Conservation (phyloP, 1,140 invertebrate species). For the Odontomachus brunneus region DNA sequence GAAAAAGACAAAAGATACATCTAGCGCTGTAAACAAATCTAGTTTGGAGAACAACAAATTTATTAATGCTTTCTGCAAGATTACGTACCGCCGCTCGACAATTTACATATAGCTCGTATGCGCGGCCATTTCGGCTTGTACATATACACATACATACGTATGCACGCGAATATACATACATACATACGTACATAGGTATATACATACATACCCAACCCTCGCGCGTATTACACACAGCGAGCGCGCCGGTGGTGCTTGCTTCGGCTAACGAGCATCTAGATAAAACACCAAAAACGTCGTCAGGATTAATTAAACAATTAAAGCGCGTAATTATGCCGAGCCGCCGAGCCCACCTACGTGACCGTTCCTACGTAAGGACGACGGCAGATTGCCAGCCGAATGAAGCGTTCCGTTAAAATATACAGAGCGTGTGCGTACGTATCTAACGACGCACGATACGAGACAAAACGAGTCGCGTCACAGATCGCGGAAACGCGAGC, state of each 20-base stretch:
- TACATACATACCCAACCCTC: not conserved
- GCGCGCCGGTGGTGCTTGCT: slow-evolving; percentile 31
- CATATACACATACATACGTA: not conserved
- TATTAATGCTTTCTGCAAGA: slow-evolving; percentile 61
- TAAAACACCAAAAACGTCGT: slow-evolving; percentile 81
- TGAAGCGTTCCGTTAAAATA: slow-evolving; percentile 17
- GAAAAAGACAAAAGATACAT: not conserved
- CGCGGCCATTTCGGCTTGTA: slow-evolving; percentile 14
- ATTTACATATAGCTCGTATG: slow-evolving; percentile 52
- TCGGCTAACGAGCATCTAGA: slow-evolving; percentile 82
- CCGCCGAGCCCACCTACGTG: slow-evolving; percentile 41
- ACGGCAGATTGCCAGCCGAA: not conserved
- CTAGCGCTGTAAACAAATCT: slow-evolving; percentile 40
- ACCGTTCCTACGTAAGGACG: slow-evolving; percentile 33
- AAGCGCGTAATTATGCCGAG: slow-evolving; percentile 80
- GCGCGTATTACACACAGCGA: slow-evolving; percentile 13
- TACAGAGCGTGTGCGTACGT: slow-evolving; percentile 5
- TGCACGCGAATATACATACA: not conserved
- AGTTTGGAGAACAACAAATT: slow-evolving; percentile 54
- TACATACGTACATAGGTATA: slow-evolving; percentile 8
- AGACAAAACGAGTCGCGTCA: not conserved
- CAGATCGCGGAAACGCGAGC: slow-evolving; percentile 4
- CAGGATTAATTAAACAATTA: slow-evolving; percentile 84
- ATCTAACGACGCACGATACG: too few species aligned
- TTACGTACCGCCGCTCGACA: slow-evolving; percentile 44